Base-by-base conservation (phyloP, 2,888 invertebrate species). In the Rhabditophanes sp. region DNA sequence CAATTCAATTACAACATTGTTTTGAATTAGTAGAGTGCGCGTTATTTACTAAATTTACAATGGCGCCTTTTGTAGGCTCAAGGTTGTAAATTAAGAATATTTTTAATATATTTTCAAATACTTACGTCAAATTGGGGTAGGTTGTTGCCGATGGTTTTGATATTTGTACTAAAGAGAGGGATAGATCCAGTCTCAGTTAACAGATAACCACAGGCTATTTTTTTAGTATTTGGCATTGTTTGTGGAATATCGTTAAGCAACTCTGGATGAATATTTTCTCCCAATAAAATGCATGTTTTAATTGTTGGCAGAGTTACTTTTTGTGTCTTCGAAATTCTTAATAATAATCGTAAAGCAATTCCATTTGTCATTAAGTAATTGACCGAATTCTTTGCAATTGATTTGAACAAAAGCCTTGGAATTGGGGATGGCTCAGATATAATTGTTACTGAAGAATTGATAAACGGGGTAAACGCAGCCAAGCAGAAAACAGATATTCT, bases 351-450 rank as follows among this genome's bases (percentile, higher is more conserved):
- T 9, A 59, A 41, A 3, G 59, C 59, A 8, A 50, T 53, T 3
- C 57, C 56, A 32, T 57, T 57, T 14, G 57, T 51, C 1, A 59
- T 29, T 15, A 59, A 37, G 5, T 45, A 34, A n/a, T 43, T 48
- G 30, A 5, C n/a, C 7, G 3, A 22, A 19, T 17, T 41, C n/a
- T 9, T n/a, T 39, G 5, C 9, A 9, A 62, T 53, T 24, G 54
- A 46, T 12, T 46, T 35, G 32, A 59, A 58, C 8, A 62, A 43
- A 18, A 44, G 43, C 6, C 43, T 41, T 3, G 61, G 58, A 7
- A 53, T 35, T 2, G 62, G 62, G 12, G 50, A 50, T 0, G 62
- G 57, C 21, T 64, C 56, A n/a, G 63, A 54, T 28, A 59, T 53
- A 5, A 64, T 49, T n/a, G 48, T 41, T 11, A 27, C 34, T 1